Percentiles rank a stretch among this genome's conserved stretches.
phyloP scores from a whole-genome alignment of 2,888 invertebrate species.

The Punctoribates punctum region DNA sequence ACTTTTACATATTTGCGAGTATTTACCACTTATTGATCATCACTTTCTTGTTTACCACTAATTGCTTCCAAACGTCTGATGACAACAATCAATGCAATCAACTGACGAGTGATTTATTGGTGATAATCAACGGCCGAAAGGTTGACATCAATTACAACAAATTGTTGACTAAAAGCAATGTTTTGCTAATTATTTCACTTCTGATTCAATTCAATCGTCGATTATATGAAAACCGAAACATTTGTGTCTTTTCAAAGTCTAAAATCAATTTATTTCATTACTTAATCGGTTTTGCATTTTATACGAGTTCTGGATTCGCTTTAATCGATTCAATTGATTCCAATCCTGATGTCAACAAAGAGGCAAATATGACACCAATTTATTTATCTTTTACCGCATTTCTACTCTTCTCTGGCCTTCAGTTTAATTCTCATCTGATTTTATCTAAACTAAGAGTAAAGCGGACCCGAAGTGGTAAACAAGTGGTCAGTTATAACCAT shows the following conservation, averaged over 20 bases:
- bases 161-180: not conserved
- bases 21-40: slow-evolving; percentile 17
- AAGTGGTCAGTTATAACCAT: slow-evolving; percentile 45
- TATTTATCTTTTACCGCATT: slow-evolving; percentile 49
- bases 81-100: slow-evolving; percentile 1
- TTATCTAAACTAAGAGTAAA: slow-evolving; percentile 52
- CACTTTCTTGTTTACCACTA: not conserved
- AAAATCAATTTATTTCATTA: slow-evolving; percentile 51
- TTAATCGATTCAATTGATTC: slow-evolving; percentile 12
- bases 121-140: not conserved
- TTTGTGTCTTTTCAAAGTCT: slow-evolving; percentile 51
- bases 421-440: slow-evolving; percentile 51
- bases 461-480: slow-evolving; percentile 39
- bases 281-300: slow-evolving; percentile 50
- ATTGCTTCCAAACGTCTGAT: slow-evolving; percentile 1
- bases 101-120: not conserved
- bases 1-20: slow-evolving; percentile 13
- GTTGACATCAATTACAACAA: not conserved
- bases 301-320: slow-evolving; percentile 45
- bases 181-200: slow-evolving; percentile 3
- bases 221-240: slow-evolving; percentile 50
- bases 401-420: slow-evolving; percentile 51
- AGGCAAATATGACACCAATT: not conserved
- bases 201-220: slow-evolving; percentile 46
- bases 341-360: not conserved